Base-by-base conservation (phyloP, 2,113 vertebrate species). In the Embiotoca jacksoni region DNA sequence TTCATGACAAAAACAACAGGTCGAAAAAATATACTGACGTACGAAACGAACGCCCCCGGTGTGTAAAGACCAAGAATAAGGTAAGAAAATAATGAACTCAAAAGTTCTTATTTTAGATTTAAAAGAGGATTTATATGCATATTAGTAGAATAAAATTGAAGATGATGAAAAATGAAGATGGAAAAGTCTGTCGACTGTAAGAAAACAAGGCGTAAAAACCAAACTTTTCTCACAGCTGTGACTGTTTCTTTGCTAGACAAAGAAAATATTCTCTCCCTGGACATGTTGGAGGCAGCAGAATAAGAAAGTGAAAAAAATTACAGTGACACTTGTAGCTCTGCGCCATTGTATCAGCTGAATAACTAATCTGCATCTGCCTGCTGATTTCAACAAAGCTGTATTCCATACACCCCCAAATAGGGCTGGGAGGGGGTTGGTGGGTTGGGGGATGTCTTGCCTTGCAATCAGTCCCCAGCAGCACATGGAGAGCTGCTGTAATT, bases 381-480 rank as follows among this genome's bases (percentile, higher is more conserved):
- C 86, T 89, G 90, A 84, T 89, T 87, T 87, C 49, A 82, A 85
- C 81, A 88, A 69, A 16, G 23, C 81, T 72, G 62, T 54, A 61
- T 87, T 81, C 57, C 83, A 84, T 49, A 85, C 78, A 69, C 64
- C 79, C 71, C 72, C 64, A 67, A 83, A 86, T 53, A 76, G 52
- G 63, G 64, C 46, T 31, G 72, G 33, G 64, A 46, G 53, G 78
- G 46, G 46, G 80, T 39, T 72, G 80, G 66, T 80, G 80, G 62
- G 76, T 15, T 69, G 61, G 56, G 72, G 70, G 79, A 67, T 84
- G 79, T 73, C 81, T 90, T 75, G 75, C 87, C 67, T 91, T 49
- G 89, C 92, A 94, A 94, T 93, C 89, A 92, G 85, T 89, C 83
- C 86, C 86, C 79, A 77, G 83, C 92, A 94, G 87, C 92, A 93